Percentiles rank a stretch among this genome's conserved stretches.
Evolutionary conservation across 2,113 vertebrate species (phyloP).

Genomic region (Eulacestoma nigropectus): DNA sequence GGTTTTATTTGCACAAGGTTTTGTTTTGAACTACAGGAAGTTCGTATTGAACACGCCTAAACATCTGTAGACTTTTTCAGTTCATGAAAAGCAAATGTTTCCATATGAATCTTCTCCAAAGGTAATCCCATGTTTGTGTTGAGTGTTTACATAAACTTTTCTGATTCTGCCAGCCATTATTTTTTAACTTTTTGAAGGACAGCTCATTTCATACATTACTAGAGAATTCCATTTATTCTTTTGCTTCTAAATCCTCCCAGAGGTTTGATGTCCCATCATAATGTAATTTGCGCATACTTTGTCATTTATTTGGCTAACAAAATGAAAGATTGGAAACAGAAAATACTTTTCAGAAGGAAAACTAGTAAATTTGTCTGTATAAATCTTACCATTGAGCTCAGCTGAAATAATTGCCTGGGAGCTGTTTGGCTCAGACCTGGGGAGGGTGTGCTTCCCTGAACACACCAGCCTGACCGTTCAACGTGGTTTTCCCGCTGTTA

Average conservation of each 20-base stretch:
- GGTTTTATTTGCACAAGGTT: conserved; percentile 76
- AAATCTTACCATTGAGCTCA: not conserved
- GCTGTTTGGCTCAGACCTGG: not conserved
- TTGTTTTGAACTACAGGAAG: conserved; percentile 61
- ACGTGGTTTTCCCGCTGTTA: accelerated
- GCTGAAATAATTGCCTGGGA: not conserved
- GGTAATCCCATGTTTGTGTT: conserved; percentile 62
- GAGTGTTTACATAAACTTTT: conserved; percentile 62
- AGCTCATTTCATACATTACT: conserved; percentile 31
- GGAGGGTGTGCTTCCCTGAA: not conserved
- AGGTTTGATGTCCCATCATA: conserved; percentile 21
- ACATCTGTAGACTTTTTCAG: conserved; percentile 58
- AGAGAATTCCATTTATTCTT: conserved; percentile 15
- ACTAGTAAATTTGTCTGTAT: not conserved
- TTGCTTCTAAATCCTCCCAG: not conserved
- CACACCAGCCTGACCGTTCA: not conserved
- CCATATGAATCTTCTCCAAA: conserved; percentile 67
- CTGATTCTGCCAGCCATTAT: conserved; percentile 48
- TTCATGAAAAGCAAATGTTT: conserved; percentile 65
- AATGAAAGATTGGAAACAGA: not conserved
- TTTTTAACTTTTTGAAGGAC: conserved; percentile 56
- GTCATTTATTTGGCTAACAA: conserved; percentile 30
- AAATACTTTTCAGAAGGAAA: not conserved
- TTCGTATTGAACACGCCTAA: conserved; percentile 65
- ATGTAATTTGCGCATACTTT: not conserved